phyloP scores from a whole-genome alignment of 1,140 invertebrate genomes.

The Drosophila subpulchrella region DNA sequence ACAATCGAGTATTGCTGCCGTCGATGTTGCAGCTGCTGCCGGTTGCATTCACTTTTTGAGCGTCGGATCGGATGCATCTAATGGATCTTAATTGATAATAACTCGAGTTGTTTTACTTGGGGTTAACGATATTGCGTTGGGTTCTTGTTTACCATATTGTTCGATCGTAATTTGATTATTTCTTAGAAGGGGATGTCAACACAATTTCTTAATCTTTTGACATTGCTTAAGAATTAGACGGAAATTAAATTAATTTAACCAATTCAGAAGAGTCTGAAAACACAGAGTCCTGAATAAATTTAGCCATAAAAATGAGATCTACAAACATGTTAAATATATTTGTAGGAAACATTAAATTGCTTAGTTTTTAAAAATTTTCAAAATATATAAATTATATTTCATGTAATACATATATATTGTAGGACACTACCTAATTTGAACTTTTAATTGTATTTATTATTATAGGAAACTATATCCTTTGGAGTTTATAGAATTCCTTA shows the following conservation, averaged over 20 bases:
- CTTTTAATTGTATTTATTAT: not conserved
- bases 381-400: no score
- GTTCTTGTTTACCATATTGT: conserved; percentile 11
- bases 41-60: conserved; percentile 59
- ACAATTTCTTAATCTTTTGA: not conserved
- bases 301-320: no score
- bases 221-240: not conserved
- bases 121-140: conserved; percentile 17
- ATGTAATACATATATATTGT: no score
- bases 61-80: conserved; percentile 20
- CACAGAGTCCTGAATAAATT: no score
- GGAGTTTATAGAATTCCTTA: not conserved
- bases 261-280: no score
- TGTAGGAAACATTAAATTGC: no score
- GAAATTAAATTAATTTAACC: not conserved
- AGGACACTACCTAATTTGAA: no score
- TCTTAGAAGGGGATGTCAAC: not conserved
- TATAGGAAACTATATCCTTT: not conserved
- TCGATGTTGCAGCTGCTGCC: conserved; percentile 17
- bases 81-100: conserved; percentile 51
- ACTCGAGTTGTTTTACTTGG: conserved; percentile 17
- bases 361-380: no score
- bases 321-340: no score
- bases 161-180: conserved; percentile 14
- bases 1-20: conserved; percentile 39